Conservation (phyloP, 2,797 vertebrate species). For the Kryptolebias ocellatus region DNA sequence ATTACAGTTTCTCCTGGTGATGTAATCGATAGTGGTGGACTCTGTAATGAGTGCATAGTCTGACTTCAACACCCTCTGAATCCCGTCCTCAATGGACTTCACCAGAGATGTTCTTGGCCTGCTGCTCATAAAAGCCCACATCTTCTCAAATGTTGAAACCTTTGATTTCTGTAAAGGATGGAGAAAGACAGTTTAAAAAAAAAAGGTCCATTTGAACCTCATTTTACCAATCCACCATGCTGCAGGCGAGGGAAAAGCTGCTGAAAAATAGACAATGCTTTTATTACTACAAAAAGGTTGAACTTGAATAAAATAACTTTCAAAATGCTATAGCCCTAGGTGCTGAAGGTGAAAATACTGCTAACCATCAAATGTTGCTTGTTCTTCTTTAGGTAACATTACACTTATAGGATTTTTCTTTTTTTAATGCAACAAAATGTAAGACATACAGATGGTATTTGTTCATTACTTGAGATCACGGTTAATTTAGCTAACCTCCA, state of each 20-base stretch:
- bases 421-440: slow-evolving; percentile 20
- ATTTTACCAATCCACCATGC: slow-evolving; percentile 35
- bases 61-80: slow-evolving; percentile 92
- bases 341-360: slow-evolving; percentile 45
- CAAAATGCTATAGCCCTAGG: slow-evolving; percentile 31
- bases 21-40: slow-evolving; percentile 96
- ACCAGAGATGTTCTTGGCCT: slow-evolving; percentile 92
- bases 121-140: slow-evolving; percentile 99
- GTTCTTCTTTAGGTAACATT: slow-evolving; percentile 36
- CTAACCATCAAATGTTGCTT: slow-evolving; percentile 52
- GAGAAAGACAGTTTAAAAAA: slow-evolving; percentile 15
- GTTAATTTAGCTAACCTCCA: slow-evolving; percentile 26
- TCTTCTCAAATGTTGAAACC: slow-evolving; percentile 98
- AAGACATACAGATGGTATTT: slow-evolving; percentile 10
- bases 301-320: slow-evolving; percentile 49
- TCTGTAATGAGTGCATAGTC: slow-evolving; percentile 98
- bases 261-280: slow-evolving; percentile 30
- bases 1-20: slow-evolving; percentile 97
- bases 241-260: slow-evolving; percentile 25
- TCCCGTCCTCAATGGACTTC: slow-evolving; percentile 96
- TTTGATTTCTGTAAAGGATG: slow-evolving; percentile 90
- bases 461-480: slow-evolving; percentile 33
- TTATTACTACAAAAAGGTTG: slow-evolving; percentile 21
- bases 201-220: slow-evolving; percentile 32
- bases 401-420: slow-evolving; percentile 34